Conservation (phyloP, 1,140 invertebrate species). For the Macrotrachela quadricornifera region DNA sequence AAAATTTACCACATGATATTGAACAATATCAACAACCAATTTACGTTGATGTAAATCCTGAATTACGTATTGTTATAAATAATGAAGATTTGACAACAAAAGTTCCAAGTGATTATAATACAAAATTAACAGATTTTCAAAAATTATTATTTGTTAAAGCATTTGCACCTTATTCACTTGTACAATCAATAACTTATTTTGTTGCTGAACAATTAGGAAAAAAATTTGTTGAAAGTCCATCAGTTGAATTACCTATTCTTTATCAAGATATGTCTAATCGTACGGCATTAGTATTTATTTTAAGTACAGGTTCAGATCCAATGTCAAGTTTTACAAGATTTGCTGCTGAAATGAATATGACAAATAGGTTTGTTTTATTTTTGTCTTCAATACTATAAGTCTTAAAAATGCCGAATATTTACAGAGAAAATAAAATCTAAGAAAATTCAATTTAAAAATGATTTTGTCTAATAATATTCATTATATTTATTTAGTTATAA, state of each 20-base stretch:
- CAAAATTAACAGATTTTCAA: slow-evolving; percentile 24
- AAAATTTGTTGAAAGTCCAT: slow-evolving; percentile 52
- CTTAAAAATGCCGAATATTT: background rate
- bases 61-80: no score
- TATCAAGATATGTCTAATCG: slow-evolving; percentile 34
- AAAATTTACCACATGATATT: slow-evolving; percentile 20
- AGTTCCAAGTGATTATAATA: slow-evolving; percentile 7
- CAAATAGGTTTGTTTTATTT: slow-evolving; percentile 18
- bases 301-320: slow-evolving; percentile 30
- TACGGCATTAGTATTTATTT: slow-evolving; percentile 29
- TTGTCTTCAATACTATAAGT: slow-evolving; percentile 1
- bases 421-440: no score
- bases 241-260: slow-evolving; percentile 43
- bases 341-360: slow-evolving; percentile 34
- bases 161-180: slow-evolving; percentile 27
- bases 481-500: slow-evolving; percentile 22
- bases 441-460: no score
- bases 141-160: slow-evolving; percentile 28
- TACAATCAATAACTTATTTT: slow-evolving; percentile 54
- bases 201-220: slow-evolving; percentile 50
- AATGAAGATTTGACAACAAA: no score
- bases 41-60: no score
- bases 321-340: slow-evolving; percentile 46
- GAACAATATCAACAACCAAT: background rate
- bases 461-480: background rate